Conservation (phyloP, 2,888 invertebrate genomes). For the Synanthedon formicaeformis region DNA sequence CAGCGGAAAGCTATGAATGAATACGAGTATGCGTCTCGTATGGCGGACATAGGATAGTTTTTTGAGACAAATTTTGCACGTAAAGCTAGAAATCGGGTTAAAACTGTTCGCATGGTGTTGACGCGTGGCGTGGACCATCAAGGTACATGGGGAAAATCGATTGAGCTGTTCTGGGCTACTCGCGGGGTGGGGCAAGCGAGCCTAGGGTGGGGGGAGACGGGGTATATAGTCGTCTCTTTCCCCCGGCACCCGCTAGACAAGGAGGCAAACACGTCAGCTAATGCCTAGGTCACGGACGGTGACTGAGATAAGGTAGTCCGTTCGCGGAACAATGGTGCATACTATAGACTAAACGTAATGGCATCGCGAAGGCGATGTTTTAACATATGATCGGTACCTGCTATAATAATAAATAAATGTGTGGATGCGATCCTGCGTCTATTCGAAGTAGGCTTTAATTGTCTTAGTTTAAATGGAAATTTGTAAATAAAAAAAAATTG, state of each 20-base stretch:
- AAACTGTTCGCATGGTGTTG: slow-evolving; percentile 24
- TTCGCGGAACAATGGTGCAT: slow-evolving; percentile 61
- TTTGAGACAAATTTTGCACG: slow-evolving; percentile 12
- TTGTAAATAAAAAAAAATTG: slow-evolving; percentile 60
- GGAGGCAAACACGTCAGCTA: slow-evolving; percentile 10
- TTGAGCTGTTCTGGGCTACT: slow-evolving; percentile 32
- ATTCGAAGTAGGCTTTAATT: slow-evolving; percentile 68
- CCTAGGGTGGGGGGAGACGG: slow-evolving; percentile 6
- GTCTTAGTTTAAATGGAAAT: slow-evolving; percentile 68
- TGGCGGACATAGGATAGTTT: slow-evolving; percentile 12
- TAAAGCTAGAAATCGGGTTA: slow-evolving; percentile 28
- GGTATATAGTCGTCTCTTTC: slow-evolving; percentile 4
- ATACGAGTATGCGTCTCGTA: not conserved
- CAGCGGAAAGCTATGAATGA: slow-evolving; percentile 11
- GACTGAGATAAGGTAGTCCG: slow-evolving; percentile 20
- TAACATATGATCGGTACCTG: slow-evolving; percentile 66
- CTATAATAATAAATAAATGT: slow-evolving; percentile 46
- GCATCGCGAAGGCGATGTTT: slow-evolving; percentile 48
- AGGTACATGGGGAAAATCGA: slow-evolving; percentile 40
- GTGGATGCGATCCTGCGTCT: slow-evolving; percentile 69
- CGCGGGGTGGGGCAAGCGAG: slow-evolving; percentile 10
- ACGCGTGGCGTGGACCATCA: slow-evolving; percentile 18
- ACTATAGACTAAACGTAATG: slow-evolving; percentile 38
- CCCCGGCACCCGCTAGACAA: slow-evolving; percentile 3
- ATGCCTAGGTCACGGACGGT: slow-evolving; percentile 16